Percentiles rank a stretch among this genome's conserved stretches.
phyloP scores from a whole-genome alignment of 2,888 invertebrate species.

The Pterobdella sp. region DNA sequence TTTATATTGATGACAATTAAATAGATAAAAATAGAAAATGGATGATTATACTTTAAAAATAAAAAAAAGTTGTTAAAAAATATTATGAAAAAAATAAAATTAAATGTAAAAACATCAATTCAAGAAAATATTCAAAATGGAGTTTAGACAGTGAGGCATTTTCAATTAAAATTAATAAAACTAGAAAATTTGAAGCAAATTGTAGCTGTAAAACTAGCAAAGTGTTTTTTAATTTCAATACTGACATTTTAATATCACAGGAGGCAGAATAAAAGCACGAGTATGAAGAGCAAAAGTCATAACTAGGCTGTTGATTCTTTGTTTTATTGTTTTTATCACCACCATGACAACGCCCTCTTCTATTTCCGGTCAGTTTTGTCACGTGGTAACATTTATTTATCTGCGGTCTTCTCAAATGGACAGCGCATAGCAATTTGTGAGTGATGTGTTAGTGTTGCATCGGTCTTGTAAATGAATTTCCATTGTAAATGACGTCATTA shows the following conservation, averaged over 20 bases:
- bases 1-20: not conserved
- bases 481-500: no score
- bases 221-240: no score
- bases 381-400: not conserved
- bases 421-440: no score
- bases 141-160: no score
- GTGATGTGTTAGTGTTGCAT: no score
- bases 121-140: no score
- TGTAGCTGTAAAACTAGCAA: no score
- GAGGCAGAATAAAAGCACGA: not conserved
- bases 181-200: no score
- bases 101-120: no score
- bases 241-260: not conserved
- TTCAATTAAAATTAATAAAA: no score
- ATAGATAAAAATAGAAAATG: not conserved
- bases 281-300: not conserved
- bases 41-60: not conserved
- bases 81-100: not conserved
- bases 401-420: not conserved
- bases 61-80: not conserved
- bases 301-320: not conserved
- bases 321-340: not conserved
- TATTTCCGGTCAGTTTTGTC: constrained; percentile 13
- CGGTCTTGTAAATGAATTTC: no score
- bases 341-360: constrained; percentile 14